Base-by-base conservation (phyloP, 2,113 vertebrate genomes). In the Archilochus colubris region DNA sequence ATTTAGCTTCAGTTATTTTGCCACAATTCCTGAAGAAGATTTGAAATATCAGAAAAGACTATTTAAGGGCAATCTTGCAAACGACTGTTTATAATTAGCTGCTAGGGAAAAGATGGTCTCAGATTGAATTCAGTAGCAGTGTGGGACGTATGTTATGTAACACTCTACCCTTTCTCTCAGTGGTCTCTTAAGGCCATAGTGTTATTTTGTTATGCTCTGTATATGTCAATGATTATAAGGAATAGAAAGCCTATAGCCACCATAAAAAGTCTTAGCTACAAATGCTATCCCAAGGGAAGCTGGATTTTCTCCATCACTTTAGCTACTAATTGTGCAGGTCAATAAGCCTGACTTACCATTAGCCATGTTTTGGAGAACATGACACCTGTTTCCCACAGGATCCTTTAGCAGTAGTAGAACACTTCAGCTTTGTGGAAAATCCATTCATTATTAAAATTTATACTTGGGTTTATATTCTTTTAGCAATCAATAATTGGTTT, bases 351-450 rank as follows among this genome's bases (percentile, higher is more conserved):
- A 51, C 4, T 57, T 74, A 28, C 58, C 6, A 3, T 62, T 82
- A 91, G 12, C 62, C 20, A 38, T 69, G 28, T 86, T 91, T 84
- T 88, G 89, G 77, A 67, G 38, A 79, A 79, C 9, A 25, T 20
- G 21, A 88, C 75, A 16, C 25, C 33, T 73, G 7, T 85, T 86
- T 89, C 58, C 40, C 14, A 27, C 28, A 9, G 36, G 15, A 43
- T 63, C 48, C 86, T 91, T 94, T 76, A 88, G 43, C 28, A 50
- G 36, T 76, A 67, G 88, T 70, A 82, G 24, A 31, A 80, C 20
- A 55, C 7, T 77, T 79, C 18, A 33, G 4, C 48, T 87, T 61
- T 62, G 15, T 68, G 40, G 33, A 88, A 92, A 80, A 33, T 12
- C 36, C 10, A 63, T 82, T 30, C 2, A 21, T 7, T 74, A 38